Evolutionary conservation across 2,797 vertebrate genomes (phyloP).

Genomic region (Alfaro cultratus): DNA sequence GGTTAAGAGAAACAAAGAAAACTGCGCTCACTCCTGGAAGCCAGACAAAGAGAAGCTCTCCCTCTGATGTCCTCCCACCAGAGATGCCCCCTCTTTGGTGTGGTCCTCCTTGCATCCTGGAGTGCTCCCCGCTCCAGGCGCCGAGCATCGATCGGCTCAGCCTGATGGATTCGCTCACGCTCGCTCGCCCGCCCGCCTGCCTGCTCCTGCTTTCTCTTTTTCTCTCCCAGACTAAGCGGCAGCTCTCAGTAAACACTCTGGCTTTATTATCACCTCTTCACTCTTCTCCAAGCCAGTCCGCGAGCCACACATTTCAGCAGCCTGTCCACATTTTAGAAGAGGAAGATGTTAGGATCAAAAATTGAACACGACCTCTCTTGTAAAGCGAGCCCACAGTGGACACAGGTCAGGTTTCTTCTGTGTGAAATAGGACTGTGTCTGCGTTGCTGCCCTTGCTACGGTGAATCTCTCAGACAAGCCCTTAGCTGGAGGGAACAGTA

Average conservation of each 20-base stretch:
- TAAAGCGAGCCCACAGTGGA: constrained; percentile 50
- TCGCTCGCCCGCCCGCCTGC: constrained; percentile 40
- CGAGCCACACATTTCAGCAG: constrained; percentile 58
- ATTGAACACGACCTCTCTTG: constrained; percentile 60
- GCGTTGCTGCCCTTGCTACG: constrained; percentile 38
- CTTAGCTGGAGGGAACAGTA: constrained; percentile 53
- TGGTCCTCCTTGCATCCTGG: constrained; percentile 77
- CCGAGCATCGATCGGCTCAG: constrained; percentile 79
- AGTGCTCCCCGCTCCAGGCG: constrained; percentile 77
- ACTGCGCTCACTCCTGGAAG: constrained; percentile 78
- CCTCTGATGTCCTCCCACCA: constrained; percentile 84
- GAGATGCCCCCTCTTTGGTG: constrained; percentile 82
- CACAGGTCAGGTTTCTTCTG: constrained; percentile 55
- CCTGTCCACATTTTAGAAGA: constrained; percentile 62
- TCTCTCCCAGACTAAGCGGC: constrained; percentile 59
- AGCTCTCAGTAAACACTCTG: constrained; percentile 73
- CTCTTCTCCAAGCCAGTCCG: constrained; percentile 64
- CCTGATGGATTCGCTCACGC: constrained; percentile 74
- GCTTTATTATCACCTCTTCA: constrained; percentile 76
- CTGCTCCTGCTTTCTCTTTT: constrained; percentile 30
- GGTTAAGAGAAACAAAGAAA: constrained; percentile 81
- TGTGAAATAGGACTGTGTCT: constrained; percentile 49
- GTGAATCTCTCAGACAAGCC: constrained; percentile 54
- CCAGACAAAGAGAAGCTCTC: constrained; percentile 78
- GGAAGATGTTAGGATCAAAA: constrained; percentile 67